phyloP scores from a whole-genome alignment of 1,140 invertebrate genomes.

The Nymphalis io region DNA sequence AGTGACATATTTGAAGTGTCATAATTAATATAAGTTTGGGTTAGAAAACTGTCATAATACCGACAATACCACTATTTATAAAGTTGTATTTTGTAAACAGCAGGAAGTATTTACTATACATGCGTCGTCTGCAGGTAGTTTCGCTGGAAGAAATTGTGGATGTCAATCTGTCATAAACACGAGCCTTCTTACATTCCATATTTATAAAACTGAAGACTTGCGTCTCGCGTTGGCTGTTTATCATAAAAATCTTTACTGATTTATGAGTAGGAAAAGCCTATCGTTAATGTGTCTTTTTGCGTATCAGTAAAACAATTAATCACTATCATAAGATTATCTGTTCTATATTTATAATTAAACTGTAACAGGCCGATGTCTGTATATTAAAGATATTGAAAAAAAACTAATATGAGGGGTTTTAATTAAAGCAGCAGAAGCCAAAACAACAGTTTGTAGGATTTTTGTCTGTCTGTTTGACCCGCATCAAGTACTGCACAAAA shows the following conservation, averaged over 20 bases:
- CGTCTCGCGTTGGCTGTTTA: not conserved
- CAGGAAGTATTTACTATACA: conserved; percentile 5
- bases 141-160: conserved; percentile 43
- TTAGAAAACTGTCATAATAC: not conserved
- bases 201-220: conserved; percentile 18
- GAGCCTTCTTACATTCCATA: conserved; percentile 29
- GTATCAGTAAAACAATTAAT: too few species aligned
- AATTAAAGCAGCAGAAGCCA: too few species aligned
- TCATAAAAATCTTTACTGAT: not conserved
- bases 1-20: too few species aligned
- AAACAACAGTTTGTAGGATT: too few species aligned
- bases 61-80: not conserved
- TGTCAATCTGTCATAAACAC: conserved; percentile 54
- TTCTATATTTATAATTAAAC: too few species aligned
- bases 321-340: too few species aligned
- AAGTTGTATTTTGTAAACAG: conserved; percentile 9
- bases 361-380: too few species aligned
- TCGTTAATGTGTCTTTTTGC: too few species aligned
- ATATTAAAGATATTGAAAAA: too few species aligned
- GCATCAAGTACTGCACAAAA: too few species aligned
- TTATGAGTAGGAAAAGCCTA: not conserved
- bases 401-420: too few species aligned
- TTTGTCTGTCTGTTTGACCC: too few species aligned
- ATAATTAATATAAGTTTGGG: not conserved
- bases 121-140: conserved; percentile 33